These are phyloP conservation scores for Terebella lapidaria DNA, from an alignment of 2,888 invertebrate genomes.

Conservation along the genomic window DNA sequence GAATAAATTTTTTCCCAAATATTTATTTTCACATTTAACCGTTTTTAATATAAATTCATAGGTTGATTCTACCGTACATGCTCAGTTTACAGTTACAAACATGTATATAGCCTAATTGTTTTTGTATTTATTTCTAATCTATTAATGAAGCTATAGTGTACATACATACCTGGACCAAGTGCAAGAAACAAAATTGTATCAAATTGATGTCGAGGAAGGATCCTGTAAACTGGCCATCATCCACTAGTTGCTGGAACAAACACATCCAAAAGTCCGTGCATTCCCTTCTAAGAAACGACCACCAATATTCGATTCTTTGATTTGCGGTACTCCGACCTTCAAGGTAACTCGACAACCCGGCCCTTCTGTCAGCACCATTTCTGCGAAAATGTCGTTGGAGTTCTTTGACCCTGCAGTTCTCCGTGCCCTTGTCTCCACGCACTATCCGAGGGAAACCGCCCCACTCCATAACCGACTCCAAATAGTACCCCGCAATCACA, in stretches of 20 bases:
- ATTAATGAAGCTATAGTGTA: too few relatives aligned
- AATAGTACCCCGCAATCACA: slow-evolving; percentile 6
- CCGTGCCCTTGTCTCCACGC: not conserved
- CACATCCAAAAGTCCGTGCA: not conserved
- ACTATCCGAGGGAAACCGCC: not conserved
- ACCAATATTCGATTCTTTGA: slow-evolving; percentile 1
- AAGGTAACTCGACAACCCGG: not conserved
- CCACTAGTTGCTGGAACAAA: not conserved
- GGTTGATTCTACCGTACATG: too few relatives aligned
- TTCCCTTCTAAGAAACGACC: not conserved
- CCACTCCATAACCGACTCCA: not conserved
- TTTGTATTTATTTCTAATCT: too few relatives aligned
- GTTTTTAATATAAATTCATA: too few relatives aligned
- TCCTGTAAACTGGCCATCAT: not conserved
- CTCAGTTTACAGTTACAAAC: too few relatives aligned
- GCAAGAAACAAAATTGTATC: not conserved
- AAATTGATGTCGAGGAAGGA: not conserved
- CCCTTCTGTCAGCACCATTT: not conserved
- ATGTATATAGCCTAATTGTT: too few relatives aligned
- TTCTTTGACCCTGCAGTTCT: not conserved
- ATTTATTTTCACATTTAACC: not conserved
- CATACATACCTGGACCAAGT: not conserved
- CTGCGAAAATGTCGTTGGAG: not conserved
- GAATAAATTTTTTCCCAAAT: too few relatives aligned
- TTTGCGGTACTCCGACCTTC: not conserved